phyloP scores from a whole-genome alignment of 2,888 invertebrate species.

The Lordiphosa fenestrarum region DNA sequence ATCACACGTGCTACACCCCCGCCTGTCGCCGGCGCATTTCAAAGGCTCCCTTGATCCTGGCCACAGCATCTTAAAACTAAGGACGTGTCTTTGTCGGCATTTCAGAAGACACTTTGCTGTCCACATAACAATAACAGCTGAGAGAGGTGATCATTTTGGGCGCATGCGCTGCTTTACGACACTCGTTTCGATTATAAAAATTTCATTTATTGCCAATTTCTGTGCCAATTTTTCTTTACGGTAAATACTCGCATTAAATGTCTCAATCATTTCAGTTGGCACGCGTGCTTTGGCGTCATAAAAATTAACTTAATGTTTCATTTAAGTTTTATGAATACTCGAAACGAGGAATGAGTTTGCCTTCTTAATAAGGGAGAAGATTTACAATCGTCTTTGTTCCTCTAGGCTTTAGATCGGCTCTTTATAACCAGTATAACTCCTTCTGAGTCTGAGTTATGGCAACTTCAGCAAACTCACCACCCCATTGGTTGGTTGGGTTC shows the following conservation, averaged over 20 bases:
- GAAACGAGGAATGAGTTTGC: too few relatives aligned
- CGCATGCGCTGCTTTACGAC: constrained; percentile 42
- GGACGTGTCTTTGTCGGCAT: constrained; percentile 34
- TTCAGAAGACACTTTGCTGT: constrained; percentile 19
- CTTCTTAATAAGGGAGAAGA: too few relatives aligned
- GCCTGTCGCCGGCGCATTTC: constrained; percentile 48
- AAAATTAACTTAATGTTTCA: too few relatives aligned
- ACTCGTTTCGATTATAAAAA: constrained; percentile 71
- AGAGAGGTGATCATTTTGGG: constrained; percentile 29
- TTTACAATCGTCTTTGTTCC: too few relatives aligned
- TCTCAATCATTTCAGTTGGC: too few relatives aligned
- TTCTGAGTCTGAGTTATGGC: constrained; percentile 14
- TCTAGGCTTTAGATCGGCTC: too few relatives aligned
- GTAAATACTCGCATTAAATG: too few relatives aligned
- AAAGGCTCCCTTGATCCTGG: constrained; percentile 48
- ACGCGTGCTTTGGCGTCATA: too few relatives aligned
- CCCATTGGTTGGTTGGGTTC: constrained; percentile 21
- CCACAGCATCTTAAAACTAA: constrained; percentile 15
- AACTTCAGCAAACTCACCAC: constrained; percentile 35
- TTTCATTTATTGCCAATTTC: constrained; percentile 73
- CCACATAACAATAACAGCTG: constrained; percentile 66
- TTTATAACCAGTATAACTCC: not conserved
- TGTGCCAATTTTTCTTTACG: constrained; percentile 20
- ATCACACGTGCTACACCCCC: constrained; percentile 65
- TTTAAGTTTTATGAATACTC: too few relatives aligned